These are phyloP conservation scores for Aegotheles bennettii DNA, from an alignment of 2,113 vertebrate species.

Conservation along the genomic window DNA sequence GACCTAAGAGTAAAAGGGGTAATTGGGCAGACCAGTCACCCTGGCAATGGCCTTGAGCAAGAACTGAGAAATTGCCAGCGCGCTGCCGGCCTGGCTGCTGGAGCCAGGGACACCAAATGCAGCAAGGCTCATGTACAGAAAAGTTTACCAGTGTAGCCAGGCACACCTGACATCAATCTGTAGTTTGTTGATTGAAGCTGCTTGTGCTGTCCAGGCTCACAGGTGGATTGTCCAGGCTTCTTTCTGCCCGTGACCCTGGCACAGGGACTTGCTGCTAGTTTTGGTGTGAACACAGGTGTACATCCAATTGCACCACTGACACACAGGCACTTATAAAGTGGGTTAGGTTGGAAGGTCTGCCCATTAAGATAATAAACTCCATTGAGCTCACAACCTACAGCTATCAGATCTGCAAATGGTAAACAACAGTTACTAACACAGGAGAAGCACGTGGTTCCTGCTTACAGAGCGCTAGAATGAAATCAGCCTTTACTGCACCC, in stretches of 20 bases:
- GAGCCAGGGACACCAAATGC: background rate
- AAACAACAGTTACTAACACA: background rate
- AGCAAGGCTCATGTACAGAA: background rate
- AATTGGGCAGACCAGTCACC: background rate
- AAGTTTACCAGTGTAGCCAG: background rate
- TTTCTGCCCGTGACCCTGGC: conserved; percentile 52
- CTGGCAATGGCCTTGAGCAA: too few relatives aligned
- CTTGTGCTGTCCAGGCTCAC: conserved; percentile 60
- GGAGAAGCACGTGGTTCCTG: background rate
- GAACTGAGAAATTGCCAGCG: background rate
- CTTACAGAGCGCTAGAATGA: background rate
- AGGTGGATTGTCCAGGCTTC: conserved; percentile 61
- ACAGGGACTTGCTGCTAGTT: conserved; percentile 68
- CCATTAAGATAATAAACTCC: conserved; percentile 87
- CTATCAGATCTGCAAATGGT: conserved; percentile 82
- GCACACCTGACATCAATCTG: conserved; percentile 85
- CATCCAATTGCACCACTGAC: conserved; percentile 91
- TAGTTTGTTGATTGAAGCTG: conserved; percentile 76
- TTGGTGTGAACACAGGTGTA: conserved; percentile 82
- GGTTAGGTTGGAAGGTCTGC: conserved; percentile 86
- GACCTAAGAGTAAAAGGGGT: conserved; percentile 17
- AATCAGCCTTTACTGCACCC: background rate
- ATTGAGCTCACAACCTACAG: conserved; percentile 91
- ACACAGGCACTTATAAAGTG: conserved; percentile 89
- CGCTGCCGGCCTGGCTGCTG: background rate